Evolutionary conservation across 2,888 invertebrate genomes (phyloP), one percentile per base, ranked within the genome.

Genomic region (Anagyrus pseudococci): DNA sequence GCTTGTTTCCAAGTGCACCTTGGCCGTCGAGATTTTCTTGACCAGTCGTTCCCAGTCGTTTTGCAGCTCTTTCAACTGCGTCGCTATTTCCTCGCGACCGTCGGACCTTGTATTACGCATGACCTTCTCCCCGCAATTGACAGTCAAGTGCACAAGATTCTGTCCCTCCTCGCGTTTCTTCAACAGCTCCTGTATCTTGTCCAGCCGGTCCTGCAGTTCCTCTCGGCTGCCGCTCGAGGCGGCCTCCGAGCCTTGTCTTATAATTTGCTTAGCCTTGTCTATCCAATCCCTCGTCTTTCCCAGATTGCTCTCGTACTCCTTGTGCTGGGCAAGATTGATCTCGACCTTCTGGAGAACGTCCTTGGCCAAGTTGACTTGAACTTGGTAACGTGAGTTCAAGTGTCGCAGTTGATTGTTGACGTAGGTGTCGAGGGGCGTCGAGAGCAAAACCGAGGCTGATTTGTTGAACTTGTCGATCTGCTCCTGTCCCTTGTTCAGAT

Each of bases 341-440:
- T 95, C 92, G 0, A 95, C 93, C 81, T 96, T 96, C 74, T 93
- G 93, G 2, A 93, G 81, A 0, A 96, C 94, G 81, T 96, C 95
- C 76, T 93, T 92, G 0, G 91, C 94, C 76, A 94, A 85, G 78
- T 94, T 95, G 0, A 93, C 86, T 75, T 93, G 89, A 0, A 94
- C 93, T 84, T 95, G 93, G 73, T 94, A 94, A 72, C 94, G 87
- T 0, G 94, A 94, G 78, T 94, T 94, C 17, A 95, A 83, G 74
- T 92, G 92, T 67, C 93, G 87, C 54, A 95, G 80, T 77, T 95
- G 94, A 77, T 93, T 94, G 73, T 90, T 93, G 0, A 95, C 91
- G 73, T 94, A 94, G 0, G 91, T 89, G 71, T 94, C 94, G 55
- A 95, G 82, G 72, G 94, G 94, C 0, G 94, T 94, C 55, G 92